Conservation (phyloP, 2,797 vertebrate species). For the Coregonus suidteri region DNA sequence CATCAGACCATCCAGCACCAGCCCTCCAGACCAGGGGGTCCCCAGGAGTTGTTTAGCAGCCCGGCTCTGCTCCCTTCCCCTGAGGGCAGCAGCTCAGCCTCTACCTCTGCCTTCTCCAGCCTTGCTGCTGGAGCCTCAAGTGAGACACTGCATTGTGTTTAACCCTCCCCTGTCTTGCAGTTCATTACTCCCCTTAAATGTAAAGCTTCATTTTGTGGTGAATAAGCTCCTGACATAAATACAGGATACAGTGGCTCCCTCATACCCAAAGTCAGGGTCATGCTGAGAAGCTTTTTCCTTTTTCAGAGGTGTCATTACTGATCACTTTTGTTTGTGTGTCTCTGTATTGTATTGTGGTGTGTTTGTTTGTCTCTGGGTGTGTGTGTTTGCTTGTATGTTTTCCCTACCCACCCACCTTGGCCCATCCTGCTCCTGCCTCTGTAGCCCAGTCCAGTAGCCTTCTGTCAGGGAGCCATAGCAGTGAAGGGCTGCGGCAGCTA, state of each 20-base stretch:
- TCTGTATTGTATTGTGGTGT: neutral
- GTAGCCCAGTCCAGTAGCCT: constrained; percentile 82
- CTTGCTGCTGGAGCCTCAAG: constrained; percentile 93
- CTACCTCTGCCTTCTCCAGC: constrained; percentile 86
- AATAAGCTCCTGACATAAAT: neutral
- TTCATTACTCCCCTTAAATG: neutral
- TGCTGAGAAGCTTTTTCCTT: constrained; percentile 36
- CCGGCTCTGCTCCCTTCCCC: constrained; percentile 82
- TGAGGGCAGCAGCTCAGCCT: constrained; percentile 83
- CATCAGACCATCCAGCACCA: constrained; percentile 95
- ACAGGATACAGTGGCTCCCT: neutral
- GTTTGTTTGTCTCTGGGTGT: neutral
- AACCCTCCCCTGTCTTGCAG: too few relatives aligned
- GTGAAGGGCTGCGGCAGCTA: constrained; percentile 82
- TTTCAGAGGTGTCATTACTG: constrained; percentile 4
- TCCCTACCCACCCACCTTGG: constrained; percentile 5
- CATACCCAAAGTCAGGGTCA: constrained; percentile 14
- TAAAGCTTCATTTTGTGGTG: neutral
- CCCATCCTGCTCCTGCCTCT: constrained; percentile 26
- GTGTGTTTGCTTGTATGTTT: neutral
- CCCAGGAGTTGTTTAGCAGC: constrained; percentile 83
- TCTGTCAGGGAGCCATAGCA: constrained; percentile 79
- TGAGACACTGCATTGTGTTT: constrained; percentile 67
- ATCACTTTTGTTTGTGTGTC: constrained; percentile 17
- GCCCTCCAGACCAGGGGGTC: constrained; percentile 78